phyloP scores from a whole-genome alignment of 2,888 invertebrate species.

The Drosophila cyrtoloma region DNA sequence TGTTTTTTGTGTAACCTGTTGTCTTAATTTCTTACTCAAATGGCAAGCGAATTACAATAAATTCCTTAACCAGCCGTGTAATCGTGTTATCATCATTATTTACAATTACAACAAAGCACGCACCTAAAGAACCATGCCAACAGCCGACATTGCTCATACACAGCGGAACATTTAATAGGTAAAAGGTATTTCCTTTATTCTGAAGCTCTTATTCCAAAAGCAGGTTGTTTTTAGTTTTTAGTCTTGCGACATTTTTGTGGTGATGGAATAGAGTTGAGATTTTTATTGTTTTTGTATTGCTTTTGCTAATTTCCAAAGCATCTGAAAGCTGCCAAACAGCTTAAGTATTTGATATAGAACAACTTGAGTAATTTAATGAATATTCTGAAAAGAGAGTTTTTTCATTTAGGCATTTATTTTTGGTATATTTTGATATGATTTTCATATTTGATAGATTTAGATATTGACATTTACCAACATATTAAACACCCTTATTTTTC shows the following conservation, averaged over 20 bases:
- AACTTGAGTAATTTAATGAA: neutral
- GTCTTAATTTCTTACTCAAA: constrained; percentile 67
- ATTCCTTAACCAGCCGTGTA: constrained; percentile 70
- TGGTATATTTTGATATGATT: neutral
- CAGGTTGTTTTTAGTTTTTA: neutral
- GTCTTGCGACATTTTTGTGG: neutral
- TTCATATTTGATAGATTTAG: neutral
- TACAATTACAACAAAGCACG: constrained; percentile 65
- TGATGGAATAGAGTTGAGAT: neutral
- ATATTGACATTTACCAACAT: neutral
- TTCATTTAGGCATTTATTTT: neutral
- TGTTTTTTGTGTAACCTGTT: constrained; percentile 41
- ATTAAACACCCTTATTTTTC: constrained; percentile 10
- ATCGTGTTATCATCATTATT: constrained; percentile 75
- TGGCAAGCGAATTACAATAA: constrained; percentile 70
- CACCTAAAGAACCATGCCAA: constrained; percentile 5
- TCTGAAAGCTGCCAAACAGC: neutral
- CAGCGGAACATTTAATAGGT: constrained; percentile 21
- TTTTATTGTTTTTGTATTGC: neutral
- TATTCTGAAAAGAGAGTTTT: neutral
- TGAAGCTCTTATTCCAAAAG: neutral
- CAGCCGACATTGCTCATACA: constrained; percentile 29
- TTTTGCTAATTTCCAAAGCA: neutral
- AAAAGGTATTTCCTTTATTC: too few relatives aligned
- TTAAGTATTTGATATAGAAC: neutral